Percentiles rank a stretch among this genome's conserved stretches.
phyloP scores from a whole-genome alignment of 2,888 invertebrate genomes.

The Mythimna impura region DNA sequence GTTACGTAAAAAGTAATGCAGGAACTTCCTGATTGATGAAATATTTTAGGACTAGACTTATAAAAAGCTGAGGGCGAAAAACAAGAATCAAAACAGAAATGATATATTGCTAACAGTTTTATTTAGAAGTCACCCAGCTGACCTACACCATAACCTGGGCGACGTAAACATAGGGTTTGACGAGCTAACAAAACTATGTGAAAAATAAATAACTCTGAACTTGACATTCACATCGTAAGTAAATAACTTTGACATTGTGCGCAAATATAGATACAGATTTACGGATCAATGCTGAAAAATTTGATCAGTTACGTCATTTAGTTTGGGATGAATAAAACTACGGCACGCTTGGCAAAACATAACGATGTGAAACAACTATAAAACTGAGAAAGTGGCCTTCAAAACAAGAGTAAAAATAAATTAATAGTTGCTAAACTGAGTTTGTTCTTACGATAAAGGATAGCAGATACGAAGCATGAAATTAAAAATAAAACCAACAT shows the following conservation, averaged over 20 bases:
- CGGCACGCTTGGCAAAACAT: slow-evolving; percentile 1
- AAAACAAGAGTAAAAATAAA: background rate
- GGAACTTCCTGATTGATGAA: slow-evolving; percentile 17
- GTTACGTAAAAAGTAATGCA: slow-evolving; percentile 16
- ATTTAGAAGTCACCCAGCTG: slow-evolving; percentile 27
- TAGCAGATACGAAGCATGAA: background rate
- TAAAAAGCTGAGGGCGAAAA: background rate
- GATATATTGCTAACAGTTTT: slow-evolving; percentile 7
- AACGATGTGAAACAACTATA: too few species aligned
- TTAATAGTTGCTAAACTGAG: background rate
- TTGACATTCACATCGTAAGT: slow-evolving; percentile 2
- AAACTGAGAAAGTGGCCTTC: background rate
- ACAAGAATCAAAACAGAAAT: background rate
- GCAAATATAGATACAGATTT: slow-evolving; percentile 1
- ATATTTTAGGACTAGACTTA: slow-evolving; percentile 15
- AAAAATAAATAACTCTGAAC: slow-evolving; percentile 17
- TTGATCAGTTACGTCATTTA: slow-evolving; percentile 6
- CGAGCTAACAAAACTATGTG: background rate
- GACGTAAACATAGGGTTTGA: slow-evolving; percentile 18
- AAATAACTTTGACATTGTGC: slow-evolving; percentile 18
- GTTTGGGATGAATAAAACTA: background rate
- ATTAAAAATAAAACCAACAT: background rate
- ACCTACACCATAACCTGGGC: slow-evolving; percentile 15
- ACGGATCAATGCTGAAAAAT: slow-evolving; percentile 8
- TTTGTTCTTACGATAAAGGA: background rate